Base-by-base conservation (phyloP, 37 sponge, comb jelly and placozoan species). In the Dysidea cf. avara region DNA sequence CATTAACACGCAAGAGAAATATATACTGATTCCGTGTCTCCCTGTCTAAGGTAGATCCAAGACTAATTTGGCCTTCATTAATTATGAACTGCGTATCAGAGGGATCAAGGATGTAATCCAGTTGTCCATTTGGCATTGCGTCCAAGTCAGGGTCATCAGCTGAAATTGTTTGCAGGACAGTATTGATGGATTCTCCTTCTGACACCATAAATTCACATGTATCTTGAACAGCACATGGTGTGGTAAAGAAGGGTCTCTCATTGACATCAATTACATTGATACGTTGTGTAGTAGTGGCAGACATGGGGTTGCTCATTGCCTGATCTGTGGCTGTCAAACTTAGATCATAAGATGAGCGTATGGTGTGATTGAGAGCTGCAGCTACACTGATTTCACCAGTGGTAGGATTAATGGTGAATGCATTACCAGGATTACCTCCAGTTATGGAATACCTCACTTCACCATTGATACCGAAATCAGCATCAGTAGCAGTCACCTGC, bases 231-330 rank as follows among this genome's bases (percentile, higher is more conserved):
- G 83, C 79, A 72, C 86, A 90, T 0, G 50, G 31, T 2, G 63
- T 60, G 17, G 61, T 73, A 68, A 90, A 86, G 32, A 75, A 74
- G 14, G 92, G 88, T 20, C 55, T n/a, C 39, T 86, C 89, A 53
- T 91, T 86, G 12, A 83, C 75, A 53, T 86, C 88, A 5, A 32
- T 18, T 0, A 91, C 69, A 7, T 64, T 54, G 31, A 91, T 38
- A 11, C 46, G 25, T 53, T 76, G 86, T 3, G 47, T 36, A 3
- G 78, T 56, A n/a, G 72, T 71, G 48, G 66, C 78, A 9, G 46
- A 12, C 46, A 5, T 43, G 9, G 46, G 46, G 9, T 43, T 43
- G 9, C 9, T 43, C 7, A 43, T 9, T 43, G 46, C 46, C 46
- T 43, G 46, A 43, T 43, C 46, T 43, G 46, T 43, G 5, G 46